A percentile compares a stretch with the other conserved stretches of the same genome.
phyloP scores from a whole-genome alignment of 2,113 vertebrate genomes.

The Dicaeum eximium region DNA sequence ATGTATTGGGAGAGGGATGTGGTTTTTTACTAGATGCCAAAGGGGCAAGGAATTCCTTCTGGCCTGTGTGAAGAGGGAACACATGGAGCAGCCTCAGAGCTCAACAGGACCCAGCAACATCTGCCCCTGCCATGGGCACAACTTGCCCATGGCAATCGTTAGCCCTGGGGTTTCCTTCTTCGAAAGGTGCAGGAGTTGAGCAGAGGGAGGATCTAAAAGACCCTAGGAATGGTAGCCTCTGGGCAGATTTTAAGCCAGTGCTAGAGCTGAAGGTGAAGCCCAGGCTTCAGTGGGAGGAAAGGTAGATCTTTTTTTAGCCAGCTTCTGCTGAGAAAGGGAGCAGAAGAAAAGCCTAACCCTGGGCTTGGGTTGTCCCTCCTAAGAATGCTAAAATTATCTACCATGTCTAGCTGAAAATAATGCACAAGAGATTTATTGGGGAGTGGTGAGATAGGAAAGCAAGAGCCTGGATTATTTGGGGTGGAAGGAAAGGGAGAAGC shows the following conservation, averaged over 20 bases:
- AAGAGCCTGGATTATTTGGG: background rate
- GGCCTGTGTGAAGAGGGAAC: background rate
- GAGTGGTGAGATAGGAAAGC: background rate
- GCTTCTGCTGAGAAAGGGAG: background rate
- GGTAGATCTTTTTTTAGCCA: background rate
- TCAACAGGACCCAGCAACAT: background rate
- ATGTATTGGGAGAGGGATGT: background rate
- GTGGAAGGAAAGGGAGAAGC: background rate
- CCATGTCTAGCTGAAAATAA: background rate
- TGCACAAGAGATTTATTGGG: background rate
- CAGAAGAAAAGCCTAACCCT: background rate
- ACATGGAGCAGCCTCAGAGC: background rate
- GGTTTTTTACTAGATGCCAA: background rate
- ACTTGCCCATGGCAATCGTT: background rate
- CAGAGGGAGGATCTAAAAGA: background rate
- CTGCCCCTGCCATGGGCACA: background rate
- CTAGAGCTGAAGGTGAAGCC: background rate
- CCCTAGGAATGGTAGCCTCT: background rate
- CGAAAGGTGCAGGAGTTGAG: background rate
- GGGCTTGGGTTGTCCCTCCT: background rate
- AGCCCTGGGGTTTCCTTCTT: background rate
- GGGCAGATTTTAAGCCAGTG: background rate
- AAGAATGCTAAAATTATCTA: background rate
- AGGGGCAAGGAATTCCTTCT: background rate
- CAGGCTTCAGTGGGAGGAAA: background rate